Conservation (phyloP, 2,113 vertebrate species). For the human (Homo sapiens) region DNA sequence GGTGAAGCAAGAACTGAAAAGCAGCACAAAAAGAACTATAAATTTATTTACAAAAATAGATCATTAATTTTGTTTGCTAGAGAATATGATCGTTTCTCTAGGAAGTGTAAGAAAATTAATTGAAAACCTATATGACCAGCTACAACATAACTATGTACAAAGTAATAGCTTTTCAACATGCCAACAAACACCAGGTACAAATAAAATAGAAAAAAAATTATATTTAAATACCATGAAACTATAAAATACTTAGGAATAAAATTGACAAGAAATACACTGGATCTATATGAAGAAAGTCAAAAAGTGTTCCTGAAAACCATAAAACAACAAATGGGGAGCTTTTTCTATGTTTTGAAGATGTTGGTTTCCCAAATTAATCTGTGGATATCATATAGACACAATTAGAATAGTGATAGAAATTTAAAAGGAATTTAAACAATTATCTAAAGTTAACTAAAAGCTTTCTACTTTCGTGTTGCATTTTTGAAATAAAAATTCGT, state of each 20-base stretch:
- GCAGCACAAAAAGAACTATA: background rate
- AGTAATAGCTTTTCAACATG: background rate
- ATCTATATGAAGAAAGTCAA: background rate
- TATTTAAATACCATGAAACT: background rate
- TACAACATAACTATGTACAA: background rate
- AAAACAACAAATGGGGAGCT: background rate
- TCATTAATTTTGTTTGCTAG: background rate
- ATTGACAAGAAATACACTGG: background rate
- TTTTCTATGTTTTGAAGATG: constrained; percentile 24
- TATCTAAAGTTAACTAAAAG: background rate
- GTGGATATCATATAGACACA: background rate
- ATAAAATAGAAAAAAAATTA: background rate
- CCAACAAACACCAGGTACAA: background rate
- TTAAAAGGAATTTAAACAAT: constrained; percentile 11
- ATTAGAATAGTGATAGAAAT: background rate
- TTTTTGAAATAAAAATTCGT: background rate
- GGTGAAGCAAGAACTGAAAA: background rate
- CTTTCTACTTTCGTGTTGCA: background rate
- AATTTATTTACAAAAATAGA: background rate
- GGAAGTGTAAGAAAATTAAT: constrained; percentile 29
- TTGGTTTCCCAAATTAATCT: background rate
- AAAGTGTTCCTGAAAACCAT: background rate
- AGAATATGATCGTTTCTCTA: background rate
- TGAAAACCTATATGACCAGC: background rate
- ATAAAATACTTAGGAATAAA: background rate